Base-by-base conservation (phyloP, 2,888 invertebrate genomes). In the Cryptocephalus moraei region DNA sequence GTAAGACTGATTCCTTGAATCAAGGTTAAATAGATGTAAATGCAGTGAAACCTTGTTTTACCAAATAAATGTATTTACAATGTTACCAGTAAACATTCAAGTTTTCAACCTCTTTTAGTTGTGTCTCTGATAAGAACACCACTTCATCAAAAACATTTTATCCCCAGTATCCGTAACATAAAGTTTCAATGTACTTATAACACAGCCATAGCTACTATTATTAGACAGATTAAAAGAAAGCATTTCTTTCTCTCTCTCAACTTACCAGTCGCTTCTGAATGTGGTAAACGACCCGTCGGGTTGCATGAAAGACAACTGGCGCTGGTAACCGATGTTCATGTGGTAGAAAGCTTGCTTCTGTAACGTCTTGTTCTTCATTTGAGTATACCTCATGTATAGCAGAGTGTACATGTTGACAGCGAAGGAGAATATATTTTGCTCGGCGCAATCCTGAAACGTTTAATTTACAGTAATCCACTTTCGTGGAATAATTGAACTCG, bases 361-460 rank as follows among this genome's bases (percentile, higher is more conserved):
- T n/a, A 85, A 71, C 0, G 86, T 86, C 41, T 83, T 76, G 67
- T 90, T 88, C 10, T 91, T 77, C 64, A 93, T 92, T 71, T 92
- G 91, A 46, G 92, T 89, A 48, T 86, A 75, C 8, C 92, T 79
- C 87, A 95, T 91, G 72, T 93, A 94, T 62, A 89, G 75, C 0
- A 90, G 84, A 1, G 91, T 88, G 71, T 91, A 90, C 70, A 95
- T 81, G 72, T 93, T 95, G 11, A 89, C 90, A 0, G 95, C 95
- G 72, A 97, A 94, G 56, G 93, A 93, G 73, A 93, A 97, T 78
- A 95, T 89, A 66, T 91, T 93, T 69, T 94, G 93, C 68, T 97
- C 96, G 0, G 87, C 94, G 0, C 86, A 86, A 64, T 91, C 91
- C 53, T 54, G 33, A 33, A 53, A 50, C 32, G 6, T 11, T 22